Evolutionary conservation across 64 coral and sea anemone species (phyloP).

Genomic region (Orbicella faveolata): DNA sequence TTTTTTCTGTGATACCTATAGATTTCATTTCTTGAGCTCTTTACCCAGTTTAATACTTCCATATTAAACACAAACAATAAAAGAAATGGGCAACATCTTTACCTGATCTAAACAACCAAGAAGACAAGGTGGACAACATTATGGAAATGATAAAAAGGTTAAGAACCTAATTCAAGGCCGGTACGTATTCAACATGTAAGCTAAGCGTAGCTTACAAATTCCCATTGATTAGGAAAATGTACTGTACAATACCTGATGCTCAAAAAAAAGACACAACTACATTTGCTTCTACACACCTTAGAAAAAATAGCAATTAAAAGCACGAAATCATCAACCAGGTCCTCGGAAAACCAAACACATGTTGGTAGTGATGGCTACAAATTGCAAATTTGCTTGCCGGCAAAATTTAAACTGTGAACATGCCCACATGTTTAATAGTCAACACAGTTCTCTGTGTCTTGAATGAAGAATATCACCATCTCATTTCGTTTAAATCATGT

Average conservation of each 20-base stretch:
- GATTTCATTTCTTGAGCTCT: neutral
- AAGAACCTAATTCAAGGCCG: neutral
- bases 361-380: too few relatives aligned
- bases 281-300: neutral
- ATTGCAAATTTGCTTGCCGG: neutral
- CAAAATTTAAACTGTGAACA: neutral
- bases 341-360: neutral
- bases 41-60: neutral
- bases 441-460: neutral
- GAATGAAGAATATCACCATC: too few relatives aligned
- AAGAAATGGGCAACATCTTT: neutral
- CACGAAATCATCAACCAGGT: neutral
- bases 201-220: neutral
- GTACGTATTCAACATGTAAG: neutral
- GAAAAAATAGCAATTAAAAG: neutral
- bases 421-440: neutral
- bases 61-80: neutral
- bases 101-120: neutral
- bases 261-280: neutral
- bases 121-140: neutral
- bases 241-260: neutral
- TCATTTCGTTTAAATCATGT: neutral
- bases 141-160: neutral
- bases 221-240: neutral
- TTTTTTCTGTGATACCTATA: neutral